phyloP scores from a whole-genome alignment of 1,140 invertebrate genomes.

The Bactericera cockerelli region DNA sequence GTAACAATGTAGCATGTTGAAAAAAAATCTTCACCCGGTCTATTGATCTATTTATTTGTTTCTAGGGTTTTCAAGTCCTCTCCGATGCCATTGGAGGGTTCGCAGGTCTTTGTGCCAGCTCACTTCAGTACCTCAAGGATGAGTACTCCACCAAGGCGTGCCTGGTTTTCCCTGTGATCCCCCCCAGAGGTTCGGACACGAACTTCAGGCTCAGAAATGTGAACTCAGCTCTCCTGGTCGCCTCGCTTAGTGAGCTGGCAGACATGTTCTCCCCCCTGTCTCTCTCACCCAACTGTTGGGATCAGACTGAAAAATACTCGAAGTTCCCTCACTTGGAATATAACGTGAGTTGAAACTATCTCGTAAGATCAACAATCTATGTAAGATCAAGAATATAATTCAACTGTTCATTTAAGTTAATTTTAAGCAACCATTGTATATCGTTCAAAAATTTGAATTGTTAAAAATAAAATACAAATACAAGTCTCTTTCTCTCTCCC shows the following conservation, averaged over 20 bases:
- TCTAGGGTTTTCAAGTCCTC: constrained; percentile 60
- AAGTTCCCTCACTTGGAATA: constrained; percentile 44
- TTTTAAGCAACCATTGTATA: too few relatives aligned
- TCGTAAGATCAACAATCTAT: too few relatives aligned
- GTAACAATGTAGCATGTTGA: too few relatives aligned
- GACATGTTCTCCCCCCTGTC: constrained; percentile 52
- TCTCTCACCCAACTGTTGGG: constrained; percentile 47
- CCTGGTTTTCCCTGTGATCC: constrained; percentile 47
- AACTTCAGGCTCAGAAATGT: constrained; percentile 42
- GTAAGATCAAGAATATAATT: too few relatives aligned
- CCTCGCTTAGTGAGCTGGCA: constrained; percentile 41
- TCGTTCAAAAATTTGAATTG: too few relatives aligned
- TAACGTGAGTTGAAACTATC: too few relatives aligned
- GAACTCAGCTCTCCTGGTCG: constrained; percentile 46
- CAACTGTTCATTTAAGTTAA: too few relatives aligned
- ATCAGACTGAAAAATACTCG: constrained; percentile 38
- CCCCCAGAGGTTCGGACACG: constrained; percentile 30
- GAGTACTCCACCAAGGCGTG: constrained; percentile 60
- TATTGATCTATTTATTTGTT: too few relatives aligned
- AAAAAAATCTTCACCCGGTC: too few relatives aligned
- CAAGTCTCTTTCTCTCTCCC: too few relatives aligned
- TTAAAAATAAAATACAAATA: too few relatives aligned
- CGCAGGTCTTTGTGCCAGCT: constrained; percentile 48
- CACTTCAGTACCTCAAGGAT: constrained; percentile 56
- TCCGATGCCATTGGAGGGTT: constrained; percentile 66